A percentile compares a stretch with the other conserved stretches of the same genome.
These are phyloP conservation scores for Plutomurus gul DNA, from an alignment of 1,140 invertebrate genomes.

Conservation along the genomic window DNA sequence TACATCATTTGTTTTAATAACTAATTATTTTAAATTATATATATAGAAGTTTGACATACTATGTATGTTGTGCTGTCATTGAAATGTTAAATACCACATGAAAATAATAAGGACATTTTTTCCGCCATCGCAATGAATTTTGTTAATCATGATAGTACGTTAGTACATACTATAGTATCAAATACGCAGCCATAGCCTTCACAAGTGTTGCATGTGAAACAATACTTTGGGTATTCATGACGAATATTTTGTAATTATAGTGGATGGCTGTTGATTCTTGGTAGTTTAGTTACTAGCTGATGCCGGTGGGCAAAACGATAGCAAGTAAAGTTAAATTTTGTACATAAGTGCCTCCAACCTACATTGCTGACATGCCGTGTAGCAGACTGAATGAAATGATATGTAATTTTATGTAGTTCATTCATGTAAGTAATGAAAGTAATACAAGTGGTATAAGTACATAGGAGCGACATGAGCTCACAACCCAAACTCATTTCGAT, in stretches of 20 bases:
- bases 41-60: too few species aligned
- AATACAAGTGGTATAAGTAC: slow-evolving; percentile 22
- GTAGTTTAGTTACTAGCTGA: background rate
- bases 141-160: too few species aligned
- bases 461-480: slow-evolving; percentile 8
- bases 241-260: slow-evolving; percentile 25
- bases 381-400: slow-evolving; percentile 13
- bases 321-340: background rate
- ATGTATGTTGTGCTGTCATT: too few species aligned
- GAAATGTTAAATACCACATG: too few species aligned
- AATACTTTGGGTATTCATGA: slow-evolving; percentile 11
- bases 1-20: too few species aligned
- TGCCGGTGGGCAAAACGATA: slow-evolving; percentile 1
- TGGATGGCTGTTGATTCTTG: background rate
- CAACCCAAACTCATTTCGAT: slow-evolving; percentile 11
- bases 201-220: slow-evolving; percentile 12
- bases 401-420: slow-evolving; percentile 19
- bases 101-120: too few species aligned
- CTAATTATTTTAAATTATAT: too few species aligned
- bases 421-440: slow-evolving; percentile 25
- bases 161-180: too few species aligned
- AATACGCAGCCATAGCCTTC: too few species aligned
- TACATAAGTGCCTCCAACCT: background rate
- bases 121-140: too few species aligned
- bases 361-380: too few species aligned